Percentiles rank a stretch among this genome's conserved stretches.
Conservation (phyloP, 2,113 vertebrate species). For the Podiceps cristatus region DNA sequence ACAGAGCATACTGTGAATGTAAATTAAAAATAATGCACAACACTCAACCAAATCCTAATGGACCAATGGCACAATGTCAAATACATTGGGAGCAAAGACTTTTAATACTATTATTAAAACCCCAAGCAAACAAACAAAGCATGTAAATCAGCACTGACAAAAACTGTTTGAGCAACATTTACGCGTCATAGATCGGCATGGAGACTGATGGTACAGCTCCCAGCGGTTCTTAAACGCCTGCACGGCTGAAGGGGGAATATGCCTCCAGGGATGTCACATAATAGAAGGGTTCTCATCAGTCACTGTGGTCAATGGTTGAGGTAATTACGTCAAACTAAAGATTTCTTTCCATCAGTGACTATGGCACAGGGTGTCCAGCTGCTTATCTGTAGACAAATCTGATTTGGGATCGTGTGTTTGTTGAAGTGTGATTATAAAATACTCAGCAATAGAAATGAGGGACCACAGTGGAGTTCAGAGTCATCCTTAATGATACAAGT, state of each 20-base stretch:
- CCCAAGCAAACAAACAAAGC: conserved; percentile 28
- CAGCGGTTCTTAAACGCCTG: neutral
- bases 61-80: conserved; percentile 39
- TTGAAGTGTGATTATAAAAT: neutral
- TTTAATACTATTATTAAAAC: conserved; percentile 47
- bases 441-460: neutral
- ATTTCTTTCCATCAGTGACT: neutral
- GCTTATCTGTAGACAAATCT: neutral
- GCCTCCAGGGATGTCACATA: neutral
- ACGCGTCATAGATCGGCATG: neutral
- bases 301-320: neutral
- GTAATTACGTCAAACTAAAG: neutral
- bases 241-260: neutral
- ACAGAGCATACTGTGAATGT: conserved; percentile 61
- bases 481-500: neutral
- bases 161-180: neutral
- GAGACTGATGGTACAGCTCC: neutral
- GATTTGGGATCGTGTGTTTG: neutral
- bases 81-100: conserved; percentile 45
- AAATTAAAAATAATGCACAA: conserved; percentile 58
- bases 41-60: conserved; percentile 54
- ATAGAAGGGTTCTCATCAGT: neutral
- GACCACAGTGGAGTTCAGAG: neutral
- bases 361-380: neutral
- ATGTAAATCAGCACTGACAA: conserved; percentile 32